Evolutionary conservation across 2,113 vertebrate species (phyloP).

Genomic region (Cyrtonyx montezumae): DNA sequence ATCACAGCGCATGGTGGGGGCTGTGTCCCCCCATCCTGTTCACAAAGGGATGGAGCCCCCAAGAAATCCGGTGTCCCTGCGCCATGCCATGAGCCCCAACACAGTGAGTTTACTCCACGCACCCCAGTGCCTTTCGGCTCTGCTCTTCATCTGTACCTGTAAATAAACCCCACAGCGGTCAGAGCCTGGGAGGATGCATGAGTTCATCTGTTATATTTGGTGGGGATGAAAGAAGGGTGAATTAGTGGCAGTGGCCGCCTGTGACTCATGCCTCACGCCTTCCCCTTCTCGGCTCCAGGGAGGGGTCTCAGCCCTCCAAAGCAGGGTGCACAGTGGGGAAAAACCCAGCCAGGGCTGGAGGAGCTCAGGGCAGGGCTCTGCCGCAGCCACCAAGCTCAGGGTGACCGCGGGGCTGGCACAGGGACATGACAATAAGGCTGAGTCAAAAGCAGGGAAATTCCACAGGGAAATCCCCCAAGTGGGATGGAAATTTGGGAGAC

Average conservation of each 20-base stretch:
- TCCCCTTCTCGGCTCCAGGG: background rate
- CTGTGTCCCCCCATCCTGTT: background rate
- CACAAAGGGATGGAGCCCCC: background rate
- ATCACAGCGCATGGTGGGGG: accelerated
- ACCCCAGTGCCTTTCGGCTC: background rate
- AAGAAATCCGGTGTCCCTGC: background rate
- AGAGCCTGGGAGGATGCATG: constrained; percentile 55
- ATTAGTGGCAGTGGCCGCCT: constrained; percentile 36
- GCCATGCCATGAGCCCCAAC: background rate
- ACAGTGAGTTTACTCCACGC: constrained; percentile 1
- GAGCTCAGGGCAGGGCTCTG: background rate
- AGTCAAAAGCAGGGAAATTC: background rate
- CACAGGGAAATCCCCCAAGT: background rate
- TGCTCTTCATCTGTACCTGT: constrained; percentile 71
- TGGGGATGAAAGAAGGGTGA: constrained; percentile 67
- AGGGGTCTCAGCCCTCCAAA: background rate
- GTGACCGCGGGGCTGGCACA: background rate
- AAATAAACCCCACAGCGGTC: constrained; percentile 61
- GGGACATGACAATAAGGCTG: background rate
- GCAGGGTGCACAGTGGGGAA: accelerated
- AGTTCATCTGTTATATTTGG: constrained; percentile 76
- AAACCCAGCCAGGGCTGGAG: background rate
- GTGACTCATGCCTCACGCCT: background rate
- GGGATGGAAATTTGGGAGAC: background rate
- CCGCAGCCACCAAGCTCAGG: background rate